These are phyloP conservation scores for Gallinago undulata DNA, from an alignment of 2,113 vertebrate genomes.

Conservation along the genomic window DNA sequence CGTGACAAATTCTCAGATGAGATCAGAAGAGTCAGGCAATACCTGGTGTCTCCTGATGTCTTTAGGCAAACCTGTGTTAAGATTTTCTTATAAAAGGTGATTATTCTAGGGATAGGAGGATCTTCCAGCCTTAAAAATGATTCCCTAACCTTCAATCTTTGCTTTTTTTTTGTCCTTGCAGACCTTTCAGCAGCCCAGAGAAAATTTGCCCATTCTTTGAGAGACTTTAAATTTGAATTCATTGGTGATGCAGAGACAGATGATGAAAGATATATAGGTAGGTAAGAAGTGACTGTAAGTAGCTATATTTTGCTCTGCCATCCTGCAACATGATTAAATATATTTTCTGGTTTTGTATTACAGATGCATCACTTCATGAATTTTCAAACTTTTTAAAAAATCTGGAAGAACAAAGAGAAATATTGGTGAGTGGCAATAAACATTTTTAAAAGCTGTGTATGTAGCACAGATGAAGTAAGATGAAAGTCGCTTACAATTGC, in stretches of 20 bases:
- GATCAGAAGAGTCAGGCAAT: neutral
- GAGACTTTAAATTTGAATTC: constrained; percentile 96
- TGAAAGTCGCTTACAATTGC: neutral
- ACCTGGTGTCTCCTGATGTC: neutral
- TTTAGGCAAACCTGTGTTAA: neutral
- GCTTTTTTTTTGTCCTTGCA: constrained; percentile 60
- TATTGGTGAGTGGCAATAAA: constrained; percentile 86
- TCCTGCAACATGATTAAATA: neutral
- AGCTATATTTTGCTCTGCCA: neutral
- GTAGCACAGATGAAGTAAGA: neutral
- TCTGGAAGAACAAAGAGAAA: constrained; percentile 95
- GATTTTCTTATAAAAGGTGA: neutral
- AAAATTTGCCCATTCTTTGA: constrained; percentile 93
- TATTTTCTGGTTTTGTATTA: constrained; percentile 21
- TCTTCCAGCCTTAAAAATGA: neutral
- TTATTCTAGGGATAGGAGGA: neutral
- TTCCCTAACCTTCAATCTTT: neutral
- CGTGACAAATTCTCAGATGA: neutral
- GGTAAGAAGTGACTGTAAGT: neutral
- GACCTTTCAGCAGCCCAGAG: constrained; percentile 91
- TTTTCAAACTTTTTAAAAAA: constrained; percentile 93
- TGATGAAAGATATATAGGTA: constrained; percentile 94
- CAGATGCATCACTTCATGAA: constrained; percentile 95
- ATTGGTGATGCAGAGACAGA: constrained; percentile 97
- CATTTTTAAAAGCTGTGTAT: neutral